Evolutionary conservation across 35 echinoderm and acorn worm species (phyloP), one percentile per base, ranked within the genome.

Genomic region (Strongylocentrotus purpuratus): DNA sequence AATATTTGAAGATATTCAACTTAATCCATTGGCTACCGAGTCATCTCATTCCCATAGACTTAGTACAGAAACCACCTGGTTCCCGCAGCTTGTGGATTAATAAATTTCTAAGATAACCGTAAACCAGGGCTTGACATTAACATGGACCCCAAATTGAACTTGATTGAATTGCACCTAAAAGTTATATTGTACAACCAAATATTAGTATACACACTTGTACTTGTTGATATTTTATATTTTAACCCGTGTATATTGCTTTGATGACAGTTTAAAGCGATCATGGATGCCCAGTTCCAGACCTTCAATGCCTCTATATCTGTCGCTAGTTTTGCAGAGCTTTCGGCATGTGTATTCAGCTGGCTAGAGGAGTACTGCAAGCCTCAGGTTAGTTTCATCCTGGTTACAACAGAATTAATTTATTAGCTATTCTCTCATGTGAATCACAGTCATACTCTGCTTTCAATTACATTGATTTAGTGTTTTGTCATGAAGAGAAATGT

Each of bases 311-410:
- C 96, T 11, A 99, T 99, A 59, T 99, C 98, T 35, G 98, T 99
- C 15, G 98, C 98, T 20, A 99, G 96, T 88, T 99, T 99, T 95
- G 96, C 98, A 28, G 98, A 97, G 78, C 94, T 99, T 18, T 99
- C 98, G 88, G 96, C 94, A 22, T 99, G 98, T 96, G 98, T 99
- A 2, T 99, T 99, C 65, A 97, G 96, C 86, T 99, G 98, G 98
- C 48, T 99, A 25, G 98, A 97, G 95, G 98, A 99, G 47, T 99
- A 97, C 85, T 99, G 98, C 94, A 99, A 99, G 95, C 98, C 98
- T 46, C 98, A 99, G 96, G 98, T 99, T 50, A 85, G 22, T 90
- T 18, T 33, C 28, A 11, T 33, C 31, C 20, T 33, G 15, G 28
- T 58, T 33, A n/a, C 65, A 78, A 28, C 7, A 28, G 28, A 78